A percentile compares a stretch with the other conserved stretches of the same genome.
phyloP scores from a whole-genome alignment of 2,797 vertebrate genomes.

The Hapalemur alaotrensis region DNA sequence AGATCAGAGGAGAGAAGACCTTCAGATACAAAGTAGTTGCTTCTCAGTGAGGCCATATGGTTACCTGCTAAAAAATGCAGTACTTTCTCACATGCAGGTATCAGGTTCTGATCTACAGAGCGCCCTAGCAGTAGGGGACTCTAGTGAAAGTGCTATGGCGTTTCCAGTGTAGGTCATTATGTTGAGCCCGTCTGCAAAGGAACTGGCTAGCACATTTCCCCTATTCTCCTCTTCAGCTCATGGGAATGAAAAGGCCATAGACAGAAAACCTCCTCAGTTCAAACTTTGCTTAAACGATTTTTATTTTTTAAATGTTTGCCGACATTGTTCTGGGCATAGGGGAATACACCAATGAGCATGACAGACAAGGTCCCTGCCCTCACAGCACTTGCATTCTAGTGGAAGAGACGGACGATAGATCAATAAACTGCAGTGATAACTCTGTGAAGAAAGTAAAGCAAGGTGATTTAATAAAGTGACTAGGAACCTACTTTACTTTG shows the following conservation, averaged over 20 bases:
- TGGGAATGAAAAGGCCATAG: background rate
- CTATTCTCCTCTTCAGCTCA: background rate
- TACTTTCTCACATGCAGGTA: background rate
- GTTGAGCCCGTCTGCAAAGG: background rate
- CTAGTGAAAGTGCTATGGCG: background rate
- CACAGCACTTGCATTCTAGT: background rate
- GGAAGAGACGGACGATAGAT: background rate
- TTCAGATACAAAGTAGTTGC: background rate
- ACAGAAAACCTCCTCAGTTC: constrained; percentile 15
- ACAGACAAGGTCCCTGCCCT: background rate
- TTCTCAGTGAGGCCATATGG: background rate
- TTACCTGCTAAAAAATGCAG: background rate
- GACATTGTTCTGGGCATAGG: background rate
- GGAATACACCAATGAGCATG: background rate
- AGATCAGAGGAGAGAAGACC: background rate
- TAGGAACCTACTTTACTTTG: background rate
- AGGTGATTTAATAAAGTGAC: background rate
- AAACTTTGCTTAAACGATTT: background rate
- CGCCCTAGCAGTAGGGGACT: background rate
- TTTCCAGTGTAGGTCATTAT: background rate
- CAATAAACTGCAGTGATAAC: background rate
- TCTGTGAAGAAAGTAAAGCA: background rate
- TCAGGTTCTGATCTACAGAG: background rate
- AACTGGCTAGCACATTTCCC: background rate
- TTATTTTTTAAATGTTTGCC: background rate